phyloP scores from a whole-genome alignment of 2,888 invertebrate genomes.

The Stegophylla sp. region DNA sequence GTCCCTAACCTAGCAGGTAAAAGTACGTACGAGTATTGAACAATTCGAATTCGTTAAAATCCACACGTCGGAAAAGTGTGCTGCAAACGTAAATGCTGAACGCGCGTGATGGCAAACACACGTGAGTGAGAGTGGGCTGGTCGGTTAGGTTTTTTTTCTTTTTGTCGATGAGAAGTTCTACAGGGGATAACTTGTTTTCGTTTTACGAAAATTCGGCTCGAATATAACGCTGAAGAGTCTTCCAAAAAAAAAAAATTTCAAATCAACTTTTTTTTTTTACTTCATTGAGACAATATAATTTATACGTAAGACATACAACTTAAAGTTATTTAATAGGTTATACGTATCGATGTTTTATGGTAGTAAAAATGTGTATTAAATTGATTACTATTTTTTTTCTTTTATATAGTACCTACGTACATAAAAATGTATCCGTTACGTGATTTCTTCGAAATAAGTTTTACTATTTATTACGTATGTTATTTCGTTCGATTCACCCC shows the following conservation, averaged over 20 bases:
- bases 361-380: background rate
- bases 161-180: conserved; percentile 30
- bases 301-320: background rate
- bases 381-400: background rate
- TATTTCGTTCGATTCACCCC: no score
- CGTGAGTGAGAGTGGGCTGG: background rate
- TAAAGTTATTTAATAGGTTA: background rate
- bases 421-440: no score
- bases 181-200: conserved; percentile 26
- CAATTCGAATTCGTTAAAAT: no score
- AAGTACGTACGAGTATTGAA: no score
- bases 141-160: background rate
- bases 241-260: conserved; percentile 8
- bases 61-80: no score
- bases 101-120: no score
- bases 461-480: background rate
- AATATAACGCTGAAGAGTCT: background rate
- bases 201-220: conserved; percentile 1
- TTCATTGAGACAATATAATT: conserved; percentile 32
- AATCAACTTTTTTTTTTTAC: conserved; percentile 37
- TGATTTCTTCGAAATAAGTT: background rate
- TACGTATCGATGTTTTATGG: background rate
- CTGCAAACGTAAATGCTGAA: no score
- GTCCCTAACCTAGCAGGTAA: no score
- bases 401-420: no score